Base-by-base conservation (phyloP, 2,113 vertebrate species). In the Xerus inauris region DNA sequence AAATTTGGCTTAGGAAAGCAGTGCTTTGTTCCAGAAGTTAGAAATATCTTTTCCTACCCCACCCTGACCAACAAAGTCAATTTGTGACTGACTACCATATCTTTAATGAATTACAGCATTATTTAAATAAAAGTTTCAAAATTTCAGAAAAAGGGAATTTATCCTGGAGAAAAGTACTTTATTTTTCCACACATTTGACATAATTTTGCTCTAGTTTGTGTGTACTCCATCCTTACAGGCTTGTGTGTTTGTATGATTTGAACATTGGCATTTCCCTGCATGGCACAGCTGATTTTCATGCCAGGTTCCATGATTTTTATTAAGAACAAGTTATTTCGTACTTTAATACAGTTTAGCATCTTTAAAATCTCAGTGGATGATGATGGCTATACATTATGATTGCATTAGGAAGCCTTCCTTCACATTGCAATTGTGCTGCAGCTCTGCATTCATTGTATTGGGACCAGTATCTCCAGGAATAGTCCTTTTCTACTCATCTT, bases 271-370 rank as follows among this genome's bases (percentile, higher is more conserved):
- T 95, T 97, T 96, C 96, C 84, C 79, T 59, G 94, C 51, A 45
- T 13, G 72, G 26, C 92, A 77, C 94, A 96, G 87, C 75, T 97
- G 93, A 65, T 84, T 76, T 89, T 86, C 42, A 45, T 79, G 26
- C 71, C 42, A 77, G 94, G 84, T 77, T 92, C 87, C 91, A 49
- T 96, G 94, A 96, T 97, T 96, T 87, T 85, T 93, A 82, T 54
- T 89, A 95, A 97, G 92, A 93, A 95, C 87, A 95, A 97, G 98
- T 98, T 95, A 97, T 97, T 98, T 97, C 95, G 93, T 97, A 95
- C 92, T 98, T 97, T 96, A 96, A 96, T 97, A 93, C 86, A 86
- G 62, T 75, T 97, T 40, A 0, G 20, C 95, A 96, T 97, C 97
- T 94, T 83, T 92, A 75, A 96, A 96, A 93, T 95, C 96, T 97